A percentile compares a stretch with the other conserved stretches of the same genome.
Evolutionary conservation across 2,888 invertebrate species (phyloP).

Genomic region (Archaeoteleia sp.): DNA sequence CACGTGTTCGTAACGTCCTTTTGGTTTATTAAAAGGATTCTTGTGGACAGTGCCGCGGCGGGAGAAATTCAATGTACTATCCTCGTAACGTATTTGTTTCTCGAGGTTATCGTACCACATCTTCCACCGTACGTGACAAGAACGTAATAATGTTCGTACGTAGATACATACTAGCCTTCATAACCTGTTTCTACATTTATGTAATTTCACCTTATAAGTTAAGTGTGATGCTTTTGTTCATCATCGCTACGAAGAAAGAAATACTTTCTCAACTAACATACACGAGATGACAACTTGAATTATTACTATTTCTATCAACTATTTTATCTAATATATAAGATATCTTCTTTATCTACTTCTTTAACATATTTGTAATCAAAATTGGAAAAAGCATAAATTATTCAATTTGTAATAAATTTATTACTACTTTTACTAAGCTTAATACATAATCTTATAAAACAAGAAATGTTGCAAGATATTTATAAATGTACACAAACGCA

Average conservation of each 20-base stretch:
- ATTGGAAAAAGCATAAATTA: no score
- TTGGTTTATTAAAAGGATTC: conserved; percentile 50
- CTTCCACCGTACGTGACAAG: conserved; percentile 65
- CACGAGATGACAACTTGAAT: conserved; percentile 38
- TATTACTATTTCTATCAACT: conserved; percentile 42
- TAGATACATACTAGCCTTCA: conserved; percentile 58
- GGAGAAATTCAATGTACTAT: conserved; percentile 53
- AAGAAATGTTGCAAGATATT: no score
- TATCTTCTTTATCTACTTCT: no score
- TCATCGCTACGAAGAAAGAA: conserved; percentile 39
- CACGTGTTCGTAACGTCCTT: conserved; percentile 43
- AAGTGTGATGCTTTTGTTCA: conserved; percentile 55
- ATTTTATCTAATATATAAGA: no score
- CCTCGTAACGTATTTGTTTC: conserved; percentile 66
- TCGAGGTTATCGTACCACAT: conserved; percentile 66
- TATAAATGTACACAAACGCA: no score
- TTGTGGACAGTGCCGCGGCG: conserved; percentile 40
- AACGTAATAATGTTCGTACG: conserved; percentile 65
- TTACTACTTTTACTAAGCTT: no score
- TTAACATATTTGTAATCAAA: no score
- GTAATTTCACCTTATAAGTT: conserved; percentile 59
- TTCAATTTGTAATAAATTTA: no score
- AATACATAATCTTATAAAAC: no score
- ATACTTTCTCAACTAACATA: conserved; percentile 42
- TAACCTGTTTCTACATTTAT: conserved; percentile 66